A percentile compares a stretch with the other conserved stretches of the same genome.
Evolutionary conservation across 2,888 invertebrate species (phyloP).

Genomic region (Halocaridina rubra): DNA sequence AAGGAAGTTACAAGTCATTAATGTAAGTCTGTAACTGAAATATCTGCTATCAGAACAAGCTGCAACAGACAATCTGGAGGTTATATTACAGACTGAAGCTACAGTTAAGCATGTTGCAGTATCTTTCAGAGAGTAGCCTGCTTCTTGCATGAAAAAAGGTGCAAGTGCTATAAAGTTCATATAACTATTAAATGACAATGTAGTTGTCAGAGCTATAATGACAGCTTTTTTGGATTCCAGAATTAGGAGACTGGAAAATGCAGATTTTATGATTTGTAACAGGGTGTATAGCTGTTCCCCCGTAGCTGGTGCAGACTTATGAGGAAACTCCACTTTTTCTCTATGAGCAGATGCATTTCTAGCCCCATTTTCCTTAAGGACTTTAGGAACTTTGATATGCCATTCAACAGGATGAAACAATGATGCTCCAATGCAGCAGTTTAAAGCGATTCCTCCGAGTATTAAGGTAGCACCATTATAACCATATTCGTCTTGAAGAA

Average conservation of each 20-base stretch:
- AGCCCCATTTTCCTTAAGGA: neutral
- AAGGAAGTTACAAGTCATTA: conserved; percentile 24
- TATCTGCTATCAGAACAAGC: conserved; percentile 22
- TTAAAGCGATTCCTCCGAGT: conserved; percentile 37
- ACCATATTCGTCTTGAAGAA: conserved; percentile 47
- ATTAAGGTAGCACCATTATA: conserved; percentile 44
- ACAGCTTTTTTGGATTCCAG: neutral
- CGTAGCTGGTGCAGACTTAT: neutral
- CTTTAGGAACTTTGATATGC: conserved; percentile 31
- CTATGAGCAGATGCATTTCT: neutral
- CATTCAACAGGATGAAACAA: conserved; percentile 52
- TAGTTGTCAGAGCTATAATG: neutral
- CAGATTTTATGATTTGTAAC: neutral
- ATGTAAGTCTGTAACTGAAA: conserved; percentile 29
- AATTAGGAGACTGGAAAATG: neutral
- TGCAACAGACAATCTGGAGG: conserved; percentile 20
- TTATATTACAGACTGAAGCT: conserved; percentile 35
- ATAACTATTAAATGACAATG: neutral
- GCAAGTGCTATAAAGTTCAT: neutral
- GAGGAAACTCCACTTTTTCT: neutral
- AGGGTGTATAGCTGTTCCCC: neutral
- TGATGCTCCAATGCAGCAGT: conserved; percentile 29
- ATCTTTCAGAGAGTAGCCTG: conserved; percentile 32
- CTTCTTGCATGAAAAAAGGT: conserved; percentile 24
- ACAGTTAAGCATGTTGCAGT: conserved; percentile 44